Base-by-base conservation (phyloP, 2,888 invertebrate genomes). In the Spicauda simplicius region DNA sequence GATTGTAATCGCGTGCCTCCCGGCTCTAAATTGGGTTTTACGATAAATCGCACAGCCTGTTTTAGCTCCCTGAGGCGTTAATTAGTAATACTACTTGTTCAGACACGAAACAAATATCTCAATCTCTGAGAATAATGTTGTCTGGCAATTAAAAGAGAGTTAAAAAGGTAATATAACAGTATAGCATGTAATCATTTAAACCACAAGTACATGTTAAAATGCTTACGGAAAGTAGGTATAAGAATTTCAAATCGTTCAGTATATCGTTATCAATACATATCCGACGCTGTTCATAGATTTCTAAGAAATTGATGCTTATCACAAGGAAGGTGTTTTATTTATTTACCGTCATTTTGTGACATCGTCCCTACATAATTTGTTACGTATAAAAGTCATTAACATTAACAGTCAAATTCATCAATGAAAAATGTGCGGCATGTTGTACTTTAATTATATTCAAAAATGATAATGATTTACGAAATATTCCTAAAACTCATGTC, bases 1-100 rank as follows among this genome's bases (percentile, higher is more conserved):
- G 91, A 92, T 91, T 91, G 90, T 91, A 91, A 93, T 93, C 91
- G 91, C 91, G 88, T 91, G 91, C 91, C 91, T 91, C 87, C 84
- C 81, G 90, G 90, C 90, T 87, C 88, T 90, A 90, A 91, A 91
- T 91, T 90, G 88, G 91, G 90, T 88, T 90, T 90, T 83, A 87
- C 89, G 90, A 91, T 91, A 89, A 90, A 91, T 90, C 86, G 89
- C 85, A 81, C 82, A 87, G 89, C 87, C 87, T 86, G 90, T 87
- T 88, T 86, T 80, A 85, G 86, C 83, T 88, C 87, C 87, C 84
- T 80, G 73, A 85, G 87, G 87, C 89, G 84, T 85, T 91, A 91
- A 92, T 91, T 90, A 91, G 88, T 86, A 84, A 85, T 85, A 86
- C 82, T 77, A 83, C 70, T 72, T 73, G 71, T 71, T 86, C 84